A percentile compares a stretch with the other conserved stretches of the same genome.
These are phyloP conservation scores for Volucella inanis DNA, from an alignment of 2,888 invertebrate species.

Conservation along the genomic window DNA sequence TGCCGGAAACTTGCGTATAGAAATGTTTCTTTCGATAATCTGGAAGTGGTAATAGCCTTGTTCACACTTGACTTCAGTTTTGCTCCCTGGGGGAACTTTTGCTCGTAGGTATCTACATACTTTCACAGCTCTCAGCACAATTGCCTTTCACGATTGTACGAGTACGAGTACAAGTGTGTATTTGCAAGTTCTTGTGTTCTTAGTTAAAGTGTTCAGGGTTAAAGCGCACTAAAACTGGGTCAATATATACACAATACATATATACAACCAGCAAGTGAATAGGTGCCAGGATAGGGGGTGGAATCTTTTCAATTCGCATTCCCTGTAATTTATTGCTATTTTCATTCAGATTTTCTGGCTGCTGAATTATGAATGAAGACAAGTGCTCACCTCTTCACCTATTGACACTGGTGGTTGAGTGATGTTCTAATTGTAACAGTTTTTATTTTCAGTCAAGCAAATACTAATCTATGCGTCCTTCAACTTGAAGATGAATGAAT, in stretches of 20 bases:
- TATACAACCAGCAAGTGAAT: neutral
- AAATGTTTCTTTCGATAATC: slow-evolving; percentile 47
- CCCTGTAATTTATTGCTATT: slow-evolving; percentile 53
- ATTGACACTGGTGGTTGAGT: slow-evolving; percentile 37
- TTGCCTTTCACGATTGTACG: slow-evolving; percentile 45
- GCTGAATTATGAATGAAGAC: slow-evolving; percentile 62
- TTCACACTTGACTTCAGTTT: slow-evolving; percentile 6
- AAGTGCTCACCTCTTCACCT: neutral
- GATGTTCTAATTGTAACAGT: slow-evolving; percentile 53
- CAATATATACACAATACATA: too few relatives aligned
- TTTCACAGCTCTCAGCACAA: slow-evolving; percentile 48
- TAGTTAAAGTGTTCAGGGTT: slow-evolving; percentile 53
- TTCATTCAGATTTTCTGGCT: slow-evolving; percentile 56
- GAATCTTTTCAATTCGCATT: slow-evolving; percentile 49
- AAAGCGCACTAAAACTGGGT: neutral
- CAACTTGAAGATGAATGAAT: slow-evolving; percentile 71
- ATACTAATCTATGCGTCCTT: slow-evolving; percentile 68
- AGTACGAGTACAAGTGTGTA: slow-evolving; percentile 2
- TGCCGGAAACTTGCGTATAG: slow-evolving; percentile 10
- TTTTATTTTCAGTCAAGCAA: slow-evolving; percentile 45
- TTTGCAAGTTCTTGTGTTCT: slow-evolving; percentile 47
- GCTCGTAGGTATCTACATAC: slow-evolving; percentile 4
- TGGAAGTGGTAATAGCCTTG: slow-evolving; percentile 33
- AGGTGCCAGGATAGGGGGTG: slow-evolving; percentile 53
- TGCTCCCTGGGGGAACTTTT: slow-evolving; percentile 15